Conservation (phyloP, 1,140 invertebrate genomes). For the Zelostemma sp. region DNA sequence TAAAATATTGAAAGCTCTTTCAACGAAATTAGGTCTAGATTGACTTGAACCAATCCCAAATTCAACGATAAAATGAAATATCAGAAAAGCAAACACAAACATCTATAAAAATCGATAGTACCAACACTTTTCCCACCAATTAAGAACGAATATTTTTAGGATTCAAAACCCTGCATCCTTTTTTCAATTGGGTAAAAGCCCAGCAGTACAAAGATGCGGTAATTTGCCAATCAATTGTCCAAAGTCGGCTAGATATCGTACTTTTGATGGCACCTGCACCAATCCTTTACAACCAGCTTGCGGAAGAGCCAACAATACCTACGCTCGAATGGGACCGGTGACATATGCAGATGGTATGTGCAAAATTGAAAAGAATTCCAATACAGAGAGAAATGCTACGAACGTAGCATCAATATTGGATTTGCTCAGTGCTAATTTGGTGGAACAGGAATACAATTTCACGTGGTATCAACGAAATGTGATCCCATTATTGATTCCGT, state of each 20-base stretch:
- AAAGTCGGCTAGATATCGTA: conserved; percentile 75
- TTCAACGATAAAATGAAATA: too few species aligned
- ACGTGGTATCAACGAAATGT: too few species aligned
- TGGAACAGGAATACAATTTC: too few species aligned
- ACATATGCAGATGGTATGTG: conserved; percentile 85
- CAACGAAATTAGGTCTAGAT: too few species aligned
- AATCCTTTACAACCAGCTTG: conserved; percentile 80
- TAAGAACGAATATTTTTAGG: not conserved
- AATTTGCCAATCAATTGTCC: conserved; percentile 57
- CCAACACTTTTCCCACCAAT: conserved; percentile 18
- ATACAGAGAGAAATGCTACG: too few species aligned
- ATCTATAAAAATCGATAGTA: too few species aligned
- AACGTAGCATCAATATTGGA: too few species aligned
- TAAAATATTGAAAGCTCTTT: too few species aligned
- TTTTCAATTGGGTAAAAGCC: conserved; percentile 2
- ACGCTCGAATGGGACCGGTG: conserved; percentile 83
- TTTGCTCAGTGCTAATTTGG: too few species aligned
- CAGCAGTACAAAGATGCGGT: conserved; percentile 41
- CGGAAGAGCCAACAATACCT: conserved; percentile 81
- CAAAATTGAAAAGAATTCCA: conserved; percentile 4
- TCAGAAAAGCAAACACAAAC: too few species aligned
- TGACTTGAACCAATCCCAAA: too few species aligned
- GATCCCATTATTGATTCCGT: too few species aligned
- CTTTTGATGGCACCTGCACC: conserved; percentile 89
- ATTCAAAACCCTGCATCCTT: not conserved